These are phyloP conservation scores for Parapsyche elsis DNA, from an alignment of 1,140 invertebrate species.

Conservation along the genomic window DNA sequence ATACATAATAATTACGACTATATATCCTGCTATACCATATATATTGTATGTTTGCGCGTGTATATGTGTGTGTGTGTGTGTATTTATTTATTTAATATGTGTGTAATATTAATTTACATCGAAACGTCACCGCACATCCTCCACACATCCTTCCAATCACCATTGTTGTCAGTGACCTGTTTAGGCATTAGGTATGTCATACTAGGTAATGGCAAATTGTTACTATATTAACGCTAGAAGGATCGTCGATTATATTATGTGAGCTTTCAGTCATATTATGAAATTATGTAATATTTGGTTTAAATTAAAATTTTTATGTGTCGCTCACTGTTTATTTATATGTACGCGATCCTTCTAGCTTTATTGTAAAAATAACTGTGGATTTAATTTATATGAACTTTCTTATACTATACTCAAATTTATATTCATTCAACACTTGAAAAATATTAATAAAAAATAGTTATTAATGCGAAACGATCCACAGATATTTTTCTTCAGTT, in stretches of 20 bases:
- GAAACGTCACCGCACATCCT: constrained; percentile 30
- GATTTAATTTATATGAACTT: not conserved
- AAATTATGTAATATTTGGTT: not conserved
- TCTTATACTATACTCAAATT: not conserved
- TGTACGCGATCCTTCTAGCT: not conserved
- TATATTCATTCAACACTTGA: not conserved
- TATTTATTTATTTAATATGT: constrained; percentile 5
- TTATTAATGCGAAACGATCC: not conserved
- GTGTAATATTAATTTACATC: not conserved
- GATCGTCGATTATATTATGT: not conserved
- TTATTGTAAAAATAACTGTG: not conserved
- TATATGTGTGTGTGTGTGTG: not conserved
- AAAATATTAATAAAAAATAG: not conserved
- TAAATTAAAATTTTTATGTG: not conserved
- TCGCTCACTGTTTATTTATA: not conserved
- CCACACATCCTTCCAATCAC: constrained; percentile 8
- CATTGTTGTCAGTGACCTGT: constrained; percentile 27
- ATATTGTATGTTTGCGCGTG: no score
- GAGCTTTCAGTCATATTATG: not conserved
- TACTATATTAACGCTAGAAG: constrained; percentile 8
- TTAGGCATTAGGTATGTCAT: constrained; percentile 41
- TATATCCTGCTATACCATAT: no score
- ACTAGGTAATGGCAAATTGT: constrained; percentile 22
- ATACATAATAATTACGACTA: not conserved
- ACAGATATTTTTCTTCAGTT: constrained; percentile 9